Conservation (phyloP, 2,888 invertebrate genomes). For the Bugula neritina region DNA sequence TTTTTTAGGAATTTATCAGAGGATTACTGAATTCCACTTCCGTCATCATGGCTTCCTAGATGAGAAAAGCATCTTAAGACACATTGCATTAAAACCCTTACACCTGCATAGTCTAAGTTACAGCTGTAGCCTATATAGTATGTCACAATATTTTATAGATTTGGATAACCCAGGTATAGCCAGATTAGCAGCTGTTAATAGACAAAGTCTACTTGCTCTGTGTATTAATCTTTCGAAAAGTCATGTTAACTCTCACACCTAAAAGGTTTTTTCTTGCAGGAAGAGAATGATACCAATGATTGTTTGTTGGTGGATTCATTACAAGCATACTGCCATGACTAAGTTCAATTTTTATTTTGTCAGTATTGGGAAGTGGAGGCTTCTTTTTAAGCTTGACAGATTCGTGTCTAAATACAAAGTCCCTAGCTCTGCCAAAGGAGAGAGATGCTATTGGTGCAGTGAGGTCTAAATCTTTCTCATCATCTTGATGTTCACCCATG, state of each 20-base stretch:
- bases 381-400: slow-evolving; percentile 52
- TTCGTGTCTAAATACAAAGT: slow-evolving; percentile 63
- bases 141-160: too few relatives aligned
- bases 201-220: too few relatives aligned
- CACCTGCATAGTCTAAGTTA: too few relatives aligned
- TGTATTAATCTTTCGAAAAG: slow-evolving; percentile 57
- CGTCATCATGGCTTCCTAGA: too few relatives aligned
- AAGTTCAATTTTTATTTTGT: slow-evolving; percentile 57
- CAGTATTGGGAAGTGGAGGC: slow-evolving; percentile 9
- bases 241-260: slow-evolving; percentile 63
- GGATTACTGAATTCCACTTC: too few relatives aligned
- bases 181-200: too few relatives aligned
- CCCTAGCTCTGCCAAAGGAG: slow-evolving; percentile 63
- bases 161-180: too few relatives aligned
- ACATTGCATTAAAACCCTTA: too few relatives aligned
- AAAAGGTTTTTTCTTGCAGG: slow-evolving; percentile 60
- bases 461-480: slow-evolving; percentile 64
- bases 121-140: too few relatives aligned
- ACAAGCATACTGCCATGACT: slow-evolving; percentile 64
- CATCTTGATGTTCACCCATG: slow-evolving; percentile 68
- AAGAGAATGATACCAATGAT: slow-evolving; percentile 66
- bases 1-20: too few relatives aligned
- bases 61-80: too few relatives aligned
- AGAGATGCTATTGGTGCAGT: slow-evolving; percentile 64
- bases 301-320: slow-evolving; percentile 69